Evolutionary conservation across 2,113 vertebrate genomes (phyloP), one percentile per base, ranked within the genome.

Genomic region (Centropus unirufus): DNA sequence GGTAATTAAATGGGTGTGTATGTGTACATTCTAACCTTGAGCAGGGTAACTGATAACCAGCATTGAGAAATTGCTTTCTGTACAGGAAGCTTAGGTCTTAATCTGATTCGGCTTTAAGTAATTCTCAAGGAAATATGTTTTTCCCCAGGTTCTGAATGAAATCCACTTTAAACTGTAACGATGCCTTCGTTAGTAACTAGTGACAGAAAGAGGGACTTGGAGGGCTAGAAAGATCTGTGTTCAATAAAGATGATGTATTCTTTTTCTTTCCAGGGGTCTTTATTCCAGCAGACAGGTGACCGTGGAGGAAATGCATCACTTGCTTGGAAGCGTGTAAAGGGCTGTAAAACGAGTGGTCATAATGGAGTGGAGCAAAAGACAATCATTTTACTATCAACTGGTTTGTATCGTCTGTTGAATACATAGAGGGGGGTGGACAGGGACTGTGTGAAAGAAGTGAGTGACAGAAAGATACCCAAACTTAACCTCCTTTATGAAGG

Each of bases 311-410:
- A 94, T 67, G 94, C 97, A 76, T 96, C 98, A 9, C 97, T 98
- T 80, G 97, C 98, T 85, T 99, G 98, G 96, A 99, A 99, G 95
- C 99, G 99, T 57, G 97, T 98, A 80, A 99, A 99, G 97, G 97
- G 98, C 69, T 98, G 98, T 52, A 98, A 98, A 94, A 87, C 97
- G 22, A 98, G 90, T 24, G 95, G 97, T 75, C 97, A 97, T 47
- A 98, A 93, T 72, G 97, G 97, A 72, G 95, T 97, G 94, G 97
- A 98, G 80, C 98, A 98, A 74, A 98, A 98, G 97, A 98, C 99
- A 90, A 98, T 99, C 96, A 97, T 99, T 93, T 97, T 99, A 84
- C 97, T 99, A 97, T 98, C 99, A 57, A 99, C 99, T 97, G 99
- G 99, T 99, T 95, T 97, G 96, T 97, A 90, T 34, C 46, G 70